Base-by-base conservation (phyloP, 2,888 invertebrate species). In the Siphonodentalium dalli region DNA sequence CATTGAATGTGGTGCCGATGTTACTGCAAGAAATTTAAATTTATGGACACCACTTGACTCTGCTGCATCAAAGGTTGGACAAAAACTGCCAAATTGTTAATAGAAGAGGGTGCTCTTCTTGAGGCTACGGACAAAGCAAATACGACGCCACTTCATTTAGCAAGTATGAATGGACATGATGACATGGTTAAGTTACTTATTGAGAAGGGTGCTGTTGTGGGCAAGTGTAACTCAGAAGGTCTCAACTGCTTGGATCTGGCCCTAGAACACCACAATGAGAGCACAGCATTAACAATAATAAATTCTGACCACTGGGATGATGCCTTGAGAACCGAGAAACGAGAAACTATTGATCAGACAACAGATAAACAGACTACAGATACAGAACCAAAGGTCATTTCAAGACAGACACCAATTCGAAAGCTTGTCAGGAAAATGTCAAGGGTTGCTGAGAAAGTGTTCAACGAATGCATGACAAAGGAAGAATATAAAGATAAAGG, bases 391-490 rank as follows among this genome's bases (percentile, higher is more conserved):
- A n/a, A n/a, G n/a, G n/a, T n/a, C n/a, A n/a, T n/a, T n/a, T n/a
- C n/a, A n/a, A n/a, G n/a, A n/a, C n/a, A n/a, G n/a, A 84, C 85
- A 2, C 85, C 85, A 11, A 78, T 85, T 75, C 72, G 85, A 42
- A 80, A 82, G 68, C 77, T 85, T 18, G 81, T 85, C 60, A 69
- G 71, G 50, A 81, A 81, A 58, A 83, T 84, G 79, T 85, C 85
- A 54, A 84, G 83, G 54, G 75, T 79, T 20, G 81, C 81, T 5
- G 76, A 75, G 60, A 59, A 54, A 43, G 78, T 79, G 27, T 81
- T 82, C 63, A 67, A 75, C 31, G 59, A 66, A 5, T 82, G 81
- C 59, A 72, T 75, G 49, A 61, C 67, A n/a, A n/a, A n/a, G n/a
- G n/a, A n/a, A n/a, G n/a, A n/a, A n/a, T n/a, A n/a, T n/a, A n/a